Base-by-base conservation (phyloP, 2,113 vertebrate genomes). In the Cercocebus atys region DNA sequence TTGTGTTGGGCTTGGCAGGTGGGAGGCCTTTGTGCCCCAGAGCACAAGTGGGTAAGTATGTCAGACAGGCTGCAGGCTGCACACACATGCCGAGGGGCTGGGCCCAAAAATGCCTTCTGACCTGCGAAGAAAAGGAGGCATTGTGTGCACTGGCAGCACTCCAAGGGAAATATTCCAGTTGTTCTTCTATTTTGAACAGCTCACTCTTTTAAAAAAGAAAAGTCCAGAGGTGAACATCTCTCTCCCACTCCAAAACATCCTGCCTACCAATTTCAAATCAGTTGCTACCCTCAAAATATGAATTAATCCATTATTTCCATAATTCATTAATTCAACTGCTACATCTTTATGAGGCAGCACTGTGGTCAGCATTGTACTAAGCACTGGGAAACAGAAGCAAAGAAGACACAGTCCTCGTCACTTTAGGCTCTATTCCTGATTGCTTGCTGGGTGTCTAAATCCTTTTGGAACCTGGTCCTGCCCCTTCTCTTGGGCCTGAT, bases 121-220 rank as follows among this genome's bases (percentile, higher is more conserved):
- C 81, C 84, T 61, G 83, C 52, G 52, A 90, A 96, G 92, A 96
- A 97, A 96, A 90, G 93, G 90, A 98, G 92, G 90, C 93, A 96
- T 96, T 97, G 97, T 98, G 95, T 61, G 79, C 0, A 7, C 95
- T 96, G 97, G 97, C 93, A 5, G 70, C 0, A 0, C 66, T 73
- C 97, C 97, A 96, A 97, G 90, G 84, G 96, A 97, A 97, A 93
- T 96, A 93, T 64, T 76, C 85, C 55, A 27, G 66, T 95, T 94
- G 86, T 96, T 96, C 84, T 89, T 94, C 61, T 70, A 40, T 93
- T 95, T 87, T 92, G 88, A 73, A 76, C 73, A 8, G 80, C 75
- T 95, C 83, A 88, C 52, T 94, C 70, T 88, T 66, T 88, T 80
- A 92, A 92, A 86, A 83, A n/a, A 96, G 81, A 92, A 75, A 79